phyloP scores from a whole-genome alignment of 2,113 vertebrate genomes.

The Gila orcuttii region DNA sequence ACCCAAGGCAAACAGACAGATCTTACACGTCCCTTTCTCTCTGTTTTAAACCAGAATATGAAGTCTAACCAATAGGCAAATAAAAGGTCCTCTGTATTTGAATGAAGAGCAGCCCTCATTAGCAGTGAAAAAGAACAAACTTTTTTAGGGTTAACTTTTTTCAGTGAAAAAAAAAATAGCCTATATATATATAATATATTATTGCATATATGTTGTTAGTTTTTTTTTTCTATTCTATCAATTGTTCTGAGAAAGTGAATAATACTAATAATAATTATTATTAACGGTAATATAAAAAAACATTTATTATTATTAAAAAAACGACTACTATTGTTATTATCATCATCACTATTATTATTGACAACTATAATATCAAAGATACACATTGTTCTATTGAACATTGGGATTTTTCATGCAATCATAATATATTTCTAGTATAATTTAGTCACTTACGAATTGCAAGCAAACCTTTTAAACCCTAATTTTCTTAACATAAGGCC shows the following conservation, averaged over 20 bases:
- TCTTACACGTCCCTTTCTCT: not conserved
- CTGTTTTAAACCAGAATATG: not conserved
- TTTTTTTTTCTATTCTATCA: no score
- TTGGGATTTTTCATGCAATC: not conserved
- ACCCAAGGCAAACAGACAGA: not conserved
- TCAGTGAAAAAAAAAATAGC: not conserved
- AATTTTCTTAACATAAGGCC: not conserved
- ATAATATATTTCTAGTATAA: not conserved
- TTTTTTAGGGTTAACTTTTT: no score
- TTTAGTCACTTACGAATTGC: not conserved
- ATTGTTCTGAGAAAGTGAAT: no score
- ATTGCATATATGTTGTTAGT: no score
- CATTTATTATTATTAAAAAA: no score
- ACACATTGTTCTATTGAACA: not conserved
- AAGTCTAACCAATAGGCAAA: slow-evolving; percentile 47
- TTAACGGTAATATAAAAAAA: no score
- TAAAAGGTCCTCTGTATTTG: slow-evolving; percentile 32
- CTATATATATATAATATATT: no score
- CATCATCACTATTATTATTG: no score
- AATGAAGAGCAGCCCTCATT: slow-evolving; percentile 32
- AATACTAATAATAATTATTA: no score
- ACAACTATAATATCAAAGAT: no score
- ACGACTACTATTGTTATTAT: no score
- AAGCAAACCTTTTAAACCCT: not conserved
- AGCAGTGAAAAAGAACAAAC: not conserved